Base-by-base conservation (phyloP, 2,888 invertebrate species). In the Yponomeuta plumbellus region DNA sequence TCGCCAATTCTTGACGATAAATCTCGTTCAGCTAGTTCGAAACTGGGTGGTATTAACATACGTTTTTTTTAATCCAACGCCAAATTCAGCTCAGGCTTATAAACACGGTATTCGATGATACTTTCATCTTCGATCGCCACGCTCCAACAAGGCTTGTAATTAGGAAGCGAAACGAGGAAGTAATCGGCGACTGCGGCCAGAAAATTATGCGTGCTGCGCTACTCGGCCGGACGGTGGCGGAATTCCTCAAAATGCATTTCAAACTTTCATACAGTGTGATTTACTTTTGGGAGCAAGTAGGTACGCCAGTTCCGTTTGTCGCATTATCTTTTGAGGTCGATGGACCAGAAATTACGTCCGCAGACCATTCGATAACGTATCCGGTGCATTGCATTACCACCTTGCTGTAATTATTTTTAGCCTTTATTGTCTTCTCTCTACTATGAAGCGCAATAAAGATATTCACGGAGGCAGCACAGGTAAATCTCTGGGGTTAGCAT, bases 301-400 rank as follows among this genome's bases (percentile, higher is more conserved):
- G 13, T 52, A 17, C 13, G 44, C 44, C 44, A 52, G 44, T 52
- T 52, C 44, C 44, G 44, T 52, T 52, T 52, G 44, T 52, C 17
- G 44, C 44, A 13, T 52, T 84, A 85, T 86, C 84, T 81, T 80
- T 82, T 77, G 75, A 78, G 81, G 81, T 71, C 85, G 81, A 74
- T 80, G 82, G 76, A 80, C 81, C 74, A 80, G 74, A 77, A 80
- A 80, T 74, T 17, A 52, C 77, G 72, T 79, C 78, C 77, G 79
- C 78, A 71, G 13, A 76, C 74, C 13, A 40, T 73, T 64, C 73
- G 80, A 83, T 84, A 84, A 79, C 76, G 71, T 76, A 76, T 84
- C 83, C 82, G 80, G 77, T 76, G 73, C 70, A 73, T 56, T 57
- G 57, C 65, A 64, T 17, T 44, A 52, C n/a, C 17, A 13, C 44